Evolutionary conservation across 2,113 vertebrate genomes (phyloP).

Genomic region (Ameiurus melas): DNA sequence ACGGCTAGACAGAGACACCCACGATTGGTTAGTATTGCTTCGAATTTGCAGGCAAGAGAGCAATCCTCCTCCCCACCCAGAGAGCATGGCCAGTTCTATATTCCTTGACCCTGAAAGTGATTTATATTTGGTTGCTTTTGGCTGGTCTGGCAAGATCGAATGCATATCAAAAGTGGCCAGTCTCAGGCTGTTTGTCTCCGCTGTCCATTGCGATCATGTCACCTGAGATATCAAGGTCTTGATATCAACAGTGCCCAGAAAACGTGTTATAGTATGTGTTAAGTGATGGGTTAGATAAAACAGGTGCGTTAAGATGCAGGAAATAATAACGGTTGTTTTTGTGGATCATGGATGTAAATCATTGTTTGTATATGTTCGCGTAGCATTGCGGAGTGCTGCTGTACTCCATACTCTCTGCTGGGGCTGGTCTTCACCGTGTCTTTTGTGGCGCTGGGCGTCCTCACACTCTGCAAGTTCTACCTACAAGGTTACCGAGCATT

Average conservation of each 20-base stretch:
- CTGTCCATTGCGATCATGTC: background rate
- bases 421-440: constrained; percentile 97
- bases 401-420: constrained; percentile 92
- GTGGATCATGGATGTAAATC: constrained; percentile 59
- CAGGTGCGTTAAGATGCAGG: background rate
- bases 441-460: constrained; percentile 92
- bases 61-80: background rate
- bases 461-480: constrained; percentile 99
- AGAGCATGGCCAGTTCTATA: background rate
- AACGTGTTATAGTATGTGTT: background rate
- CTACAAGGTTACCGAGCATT: constrained; percentile 96
- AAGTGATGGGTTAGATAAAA: background rate
- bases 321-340: background rate
- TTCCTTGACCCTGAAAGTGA: background rate
- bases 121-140: background rate
- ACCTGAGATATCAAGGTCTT: background rate
- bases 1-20: background rate
- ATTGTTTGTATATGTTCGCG: constrained; percentile 58
- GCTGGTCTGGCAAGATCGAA: background rate
- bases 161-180: background rate
- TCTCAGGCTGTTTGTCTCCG: background rate
- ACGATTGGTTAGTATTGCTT: background rate
- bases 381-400: constrained; percentile 97
- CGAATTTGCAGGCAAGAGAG: background rate
- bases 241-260: background rate